These are phyloP conservation scores for Endotricha flammealis DNA, from an alignment of 2,888 invertebrate species.

Conservation along the genomic window DNA sequence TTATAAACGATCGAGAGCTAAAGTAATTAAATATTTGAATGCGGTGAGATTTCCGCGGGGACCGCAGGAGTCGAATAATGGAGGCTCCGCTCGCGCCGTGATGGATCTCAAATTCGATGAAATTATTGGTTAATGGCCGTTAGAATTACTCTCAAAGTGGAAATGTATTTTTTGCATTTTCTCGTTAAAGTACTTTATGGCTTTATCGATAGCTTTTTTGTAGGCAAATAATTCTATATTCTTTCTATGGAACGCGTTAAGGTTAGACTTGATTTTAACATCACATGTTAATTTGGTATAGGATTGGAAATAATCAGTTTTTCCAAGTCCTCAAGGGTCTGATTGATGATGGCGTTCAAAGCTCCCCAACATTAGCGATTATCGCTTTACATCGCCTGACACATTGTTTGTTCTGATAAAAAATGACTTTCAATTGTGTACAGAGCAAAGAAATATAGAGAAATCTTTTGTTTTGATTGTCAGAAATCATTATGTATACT, in stretches of 20 bases:
- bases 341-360: constrained; percentile 6
- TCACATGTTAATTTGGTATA: too few species aligned
- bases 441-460: too few species aligned
- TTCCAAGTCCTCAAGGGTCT: constrained; percentile 1
- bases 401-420: constrained; percentile 8
- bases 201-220: background rate
- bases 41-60: constrained; percentile 75
- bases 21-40: constrained; percentile 79
- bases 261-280: too few species aligned
- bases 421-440: constrained; percentile 5
- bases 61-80: constrained; percentile 55
- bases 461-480: too few species aligned
- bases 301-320: constrained; percentile 8
- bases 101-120: constrained; percentile 75
- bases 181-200: constrained; percentile 23
- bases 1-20: constrained; percentile 75
- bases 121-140: constrained; percentile 73
- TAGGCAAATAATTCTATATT: too few species aligned
- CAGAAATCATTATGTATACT: too few species aligned
- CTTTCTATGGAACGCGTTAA: too few species aligned
- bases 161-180: constrained; percentile 48
- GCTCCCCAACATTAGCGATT: constrained; percentile 6
- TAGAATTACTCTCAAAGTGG: constrained; percentile 53
- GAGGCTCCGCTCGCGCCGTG: constrained; percentile 58
- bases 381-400: constrained; percentile 7